These are phyloP conservation scores for Hemichromis elongatus DNA, from an alignment of 2,113 vertebrate species.

Conservation along the genomic window DNA sequence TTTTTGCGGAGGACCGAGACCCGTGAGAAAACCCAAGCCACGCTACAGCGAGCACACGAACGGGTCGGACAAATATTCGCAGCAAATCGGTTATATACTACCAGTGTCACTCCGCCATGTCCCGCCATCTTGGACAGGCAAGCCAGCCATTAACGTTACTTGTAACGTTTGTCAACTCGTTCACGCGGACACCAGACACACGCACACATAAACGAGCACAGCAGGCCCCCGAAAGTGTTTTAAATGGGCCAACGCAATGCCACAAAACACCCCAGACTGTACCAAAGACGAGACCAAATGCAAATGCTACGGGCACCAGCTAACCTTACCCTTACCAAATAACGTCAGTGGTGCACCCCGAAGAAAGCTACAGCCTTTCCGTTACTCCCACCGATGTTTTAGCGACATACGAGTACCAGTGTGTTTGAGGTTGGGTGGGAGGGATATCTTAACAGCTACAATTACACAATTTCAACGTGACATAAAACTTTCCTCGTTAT, in stretches of 20 bases:
- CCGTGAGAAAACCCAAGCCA: background rate
- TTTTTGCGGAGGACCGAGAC: background rate
- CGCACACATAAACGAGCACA: background rate
- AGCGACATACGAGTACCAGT: background rate
- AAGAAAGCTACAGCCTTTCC: background rate
- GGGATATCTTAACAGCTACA: background rate
- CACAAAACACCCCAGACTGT: background rate
- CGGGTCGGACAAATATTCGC: background rate
- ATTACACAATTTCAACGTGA: background rate
- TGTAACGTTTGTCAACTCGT: slow-evolving; percentile 46
- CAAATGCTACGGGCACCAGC: background rate
- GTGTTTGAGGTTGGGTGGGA: background rate
- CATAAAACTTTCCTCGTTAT: slow-evolving; percentile 17
- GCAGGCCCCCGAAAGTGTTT: background rate
- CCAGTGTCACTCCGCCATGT: slow-evolving; percentile 77
- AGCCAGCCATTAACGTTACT: slow-evolving; percentile 72
- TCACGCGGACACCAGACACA: background rate
- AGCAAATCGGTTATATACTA: slow-evolving; percentile 8
- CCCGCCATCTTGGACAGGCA: slow-evolving; percentile 96
- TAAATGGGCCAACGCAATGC: background rate
- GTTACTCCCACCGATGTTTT: background rate
- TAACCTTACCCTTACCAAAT: background rate
- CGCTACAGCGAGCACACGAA: background rate
- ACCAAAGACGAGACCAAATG: background rate
- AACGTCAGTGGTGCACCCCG: slow-evolving; percentile 11